These are phyloP conservation scores for Nibea coibor DNA, from an alignment of 2,113 vertebrate species.

Conservation along the genomic window DNA sequence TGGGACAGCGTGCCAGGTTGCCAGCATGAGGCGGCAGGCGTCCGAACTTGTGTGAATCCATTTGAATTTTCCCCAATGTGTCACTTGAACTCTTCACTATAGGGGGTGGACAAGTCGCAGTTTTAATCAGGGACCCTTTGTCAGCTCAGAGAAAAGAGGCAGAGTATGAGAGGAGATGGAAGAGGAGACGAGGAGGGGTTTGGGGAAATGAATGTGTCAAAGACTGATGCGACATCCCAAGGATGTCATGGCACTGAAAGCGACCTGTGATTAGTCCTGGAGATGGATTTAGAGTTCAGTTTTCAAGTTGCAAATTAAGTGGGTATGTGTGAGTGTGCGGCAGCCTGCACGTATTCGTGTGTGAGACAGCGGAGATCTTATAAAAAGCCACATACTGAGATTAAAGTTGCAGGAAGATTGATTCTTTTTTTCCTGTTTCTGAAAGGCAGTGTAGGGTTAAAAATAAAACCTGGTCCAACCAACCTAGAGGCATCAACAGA, in stretches of 20 bases:
- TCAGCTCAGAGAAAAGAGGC: constrained; percentile 52
- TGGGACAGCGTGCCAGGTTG: constrained; percentile 11
- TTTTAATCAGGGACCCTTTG: constrained; percentile 72
- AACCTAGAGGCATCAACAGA: not conserved
- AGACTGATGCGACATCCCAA: constrained; percentile 26
- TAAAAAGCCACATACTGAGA: not conserved
- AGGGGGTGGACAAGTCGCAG: constrained; percentile 57
- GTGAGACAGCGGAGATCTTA: not conserved
- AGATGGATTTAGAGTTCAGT: constrained; percentile 54
- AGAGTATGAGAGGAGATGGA: constrained; percentile 37
- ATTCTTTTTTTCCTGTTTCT: not conserved
- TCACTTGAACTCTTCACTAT: constrained; percentile 33
- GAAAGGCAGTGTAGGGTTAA: constrained; percentile 5
- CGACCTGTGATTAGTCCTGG: constrained; percentile 60
- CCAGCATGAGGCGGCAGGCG: constrained; percentile 25
- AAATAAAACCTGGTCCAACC: constrained; percentile 18
- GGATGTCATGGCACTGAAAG: constrained; percentile 50
- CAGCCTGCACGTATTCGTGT: not conserved
- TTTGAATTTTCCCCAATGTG: constrained; percentile 53
- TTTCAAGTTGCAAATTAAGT: constrained; percentile 48
- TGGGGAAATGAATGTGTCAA: constrained; percentile 69
- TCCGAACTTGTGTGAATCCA: constrained; percentile 10
- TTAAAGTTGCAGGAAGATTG: not conserved
- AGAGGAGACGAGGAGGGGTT: constrained; percentile 30
- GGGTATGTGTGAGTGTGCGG: constrained; percentile 13